phyloP scores from a whole-genome alignment of 2,797 vertebrate genomes.

The Aphelocoma californica region DNA sequence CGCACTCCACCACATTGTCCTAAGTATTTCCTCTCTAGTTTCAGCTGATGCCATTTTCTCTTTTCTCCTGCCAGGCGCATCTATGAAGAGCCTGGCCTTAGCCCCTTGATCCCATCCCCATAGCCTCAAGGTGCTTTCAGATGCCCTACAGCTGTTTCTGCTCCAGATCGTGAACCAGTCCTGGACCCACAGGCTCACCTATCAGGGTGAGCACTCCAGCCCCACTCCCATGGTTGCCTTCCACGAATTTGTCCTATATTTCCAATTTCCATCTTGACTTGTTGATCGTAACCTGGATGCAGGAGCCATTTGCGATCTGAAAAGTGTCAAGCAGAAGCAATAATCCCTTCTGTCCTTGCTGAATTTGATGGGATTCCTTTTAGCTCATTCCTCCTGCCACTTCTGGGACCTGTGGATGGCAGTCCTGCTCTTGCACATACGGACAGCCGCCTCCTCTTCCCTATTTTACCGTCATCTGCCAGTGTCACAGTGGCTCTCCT shows the following conservation, averaged over 20 bases:
- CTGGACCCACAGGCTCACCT: neutral
- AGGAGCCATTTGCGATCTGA: neutral
- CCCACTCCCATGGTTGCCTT: neutral
- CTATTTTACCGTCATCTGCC: neutral
- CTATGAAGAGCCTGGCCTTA: accelerated
- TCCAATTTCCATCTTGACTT: neutral
- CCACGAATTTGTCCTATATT: neutral
- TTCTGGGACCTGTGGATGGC: neutral
- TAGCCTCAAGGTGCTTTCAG: neutral
- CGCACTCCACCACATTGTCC: accelerated
- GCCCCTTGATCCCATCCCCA: accelerated
- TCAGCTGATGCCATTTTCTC: neutral
- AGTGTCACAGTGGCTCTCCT: accelerated
- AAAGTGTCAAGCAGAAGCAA: neutral
- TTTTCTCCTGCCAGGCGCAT: neutral
- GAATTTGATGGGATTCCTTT: neutral
- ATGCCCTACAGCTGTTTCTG: neutral
- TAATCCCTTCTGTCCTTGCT: neutral
- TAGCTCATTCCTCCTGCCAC: neutral
- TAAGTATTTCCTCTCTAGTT: neutral
- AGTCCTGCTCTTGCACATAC: neutral
- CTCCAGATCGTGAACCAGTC: neutral
- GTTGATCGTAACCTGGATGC: neutral
- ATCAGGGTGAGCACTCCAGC: neutral
- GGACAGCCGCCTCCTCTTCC: neutral